phyloP scores from a whole-genome alignment of 1,140 invertebrate species.

The Drosophila sucinea region DNA sequence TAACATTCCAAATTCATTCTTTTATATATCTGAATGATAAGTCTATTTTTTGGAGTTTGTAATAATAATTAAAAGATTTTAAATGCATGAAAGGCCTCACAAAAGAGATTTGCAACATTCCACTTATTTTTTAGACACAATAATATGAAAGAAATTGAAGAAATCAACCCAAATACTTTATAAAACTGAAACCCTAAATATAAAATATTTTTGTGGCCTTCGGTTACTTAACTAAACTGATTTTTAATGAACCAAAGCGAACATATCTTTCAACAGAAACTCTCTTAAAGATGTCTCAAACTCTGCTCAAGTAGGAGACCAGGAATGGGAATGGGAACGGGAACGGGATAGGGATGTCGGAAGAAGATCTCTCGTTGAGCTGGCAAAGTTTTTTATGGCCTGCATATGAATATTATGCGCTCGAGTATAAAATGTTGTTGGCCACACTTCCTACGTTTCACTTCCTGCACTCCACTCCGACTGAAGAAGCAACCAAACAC shows the following conservation, averaged over 20 bases:
- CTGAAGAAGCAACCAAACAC: conserved; percentile 44
- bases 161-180: too few species aligned
- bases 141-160: too few species aligned
- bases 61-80: too few species aligned
- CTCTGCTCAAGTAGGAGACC: background rate
- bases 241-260: background rate
- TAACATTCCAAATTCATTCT: too few species aligned
- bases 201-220: background rate
- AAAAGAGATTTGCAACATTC: too few species aligned
- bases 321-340: conserved; percentile 8
- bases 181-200: background rate
- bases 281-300: background rate
- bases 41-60: too few species aligned
- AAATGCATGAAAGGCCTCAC: too few species aligned
- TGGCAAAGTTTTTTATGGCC: conserved; percentile 80
- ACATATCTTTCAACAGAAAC: background rate
- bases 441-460: conserved; percentile 81
- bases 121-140: too few species aligned
- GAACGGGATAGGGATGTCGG: conserved; percentile 40
- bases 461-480: conserved; percentile 77
- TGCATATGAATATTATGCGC: conserved; percentile 81
- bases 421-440: conserved; percentile 81
- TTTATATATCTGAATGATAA: too few species aligned
- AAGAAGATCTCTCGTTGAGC: conserved; percentile 77
- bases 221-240: background rate